A percentile compares a stretch with the other conserved stretches of the same genome.
These are phyloP conservation scores for Lepus timidus DNA, from an alignment of 2,113 vertebrate species.

Conservation along the genomic window DNA sequence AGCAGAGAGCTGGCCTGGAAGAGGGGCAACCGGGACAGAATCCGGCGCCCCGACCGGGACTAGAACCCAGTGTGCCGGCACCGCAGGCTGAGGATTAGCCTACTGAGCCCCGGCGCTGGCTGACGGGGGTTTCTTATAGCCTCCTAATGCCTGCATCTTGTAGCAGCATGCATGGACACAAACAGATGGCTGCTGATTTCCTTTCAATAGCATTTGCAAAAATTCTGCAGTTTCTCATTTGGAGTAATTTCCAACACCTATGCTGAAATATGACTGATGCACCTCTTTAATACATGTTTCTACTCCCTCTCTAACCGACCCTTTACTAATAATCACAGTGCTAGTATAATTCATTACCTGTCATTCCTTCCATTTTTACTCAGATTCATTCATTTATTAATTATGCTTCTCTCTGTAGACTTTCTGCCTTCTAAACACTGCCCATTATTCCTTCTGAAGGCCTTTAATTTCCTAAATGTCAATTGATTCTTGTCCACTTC, in stretches of 20 bases:
- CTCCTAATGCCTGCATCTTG: neutral
- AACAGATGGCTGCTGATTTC: neutral
- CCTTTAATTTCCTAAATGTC: neutral
- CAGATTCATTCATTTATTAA: neutral
- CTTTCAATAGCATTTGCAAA: neutral
- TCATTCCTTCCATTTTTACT: neutral
- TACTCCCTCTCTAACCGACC: neutral
- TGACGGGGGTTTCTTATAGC: neutral
- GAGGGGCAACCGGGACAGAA: no score
- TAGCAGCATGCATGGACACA: accelerated
- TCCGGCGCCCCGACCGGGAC: no score
- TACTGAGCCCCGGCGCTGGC: no score
- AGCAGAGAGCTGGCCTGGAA: no score
- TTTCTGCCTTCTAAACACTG: neutral
- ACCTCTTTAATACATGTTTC: neutral
- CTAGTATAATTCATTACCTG: neutral
- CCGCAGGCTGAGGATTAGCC: no score
- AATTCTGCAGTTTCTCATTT: neutral
- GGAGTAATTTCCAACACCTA: neutral
- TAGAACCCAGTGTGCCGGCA: no score
- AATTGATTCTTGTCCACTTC: neutral
- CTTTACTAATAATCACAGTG: neutral
- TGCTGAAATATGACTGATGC: neutral
- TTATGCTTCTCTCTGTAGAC: neutral
- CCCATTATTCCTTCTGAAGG: neutral